phyloP scores from a whole-genome alignment of 2,888 invertebrate species.

The Bursaphelenchus okinawaensis region DNA sequence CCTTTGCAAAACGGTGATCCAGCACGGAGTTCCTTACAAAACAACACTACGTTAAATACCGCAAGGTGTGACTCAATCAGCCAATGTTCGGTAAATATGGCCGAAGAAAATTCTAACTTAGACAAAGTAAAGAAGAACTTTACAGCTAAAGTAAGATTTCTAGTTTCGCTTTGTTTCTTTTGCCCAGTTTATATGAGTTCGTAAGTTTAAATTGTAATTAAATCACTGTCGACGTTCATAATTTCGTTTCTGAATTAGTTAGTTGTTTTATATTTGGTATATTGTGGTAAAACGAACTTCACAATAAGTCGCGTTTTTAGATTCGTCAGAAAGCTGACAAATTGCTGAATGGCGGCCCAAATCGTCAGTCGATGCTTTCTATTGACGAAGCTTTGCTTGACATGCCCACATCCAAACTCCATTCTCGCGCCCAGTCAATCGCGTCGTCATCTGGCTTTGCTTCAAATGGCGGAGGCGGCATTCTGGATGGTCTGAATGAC shows the following conservation, averaged over 20 bases:
- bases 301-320: neutral
- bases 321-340: conserved; percentile 1
- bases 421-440: conserved; percentile 26
- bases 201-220: no score
- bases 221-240: no score
- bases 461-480: conserved; percentile 26
- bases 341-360: neutral
- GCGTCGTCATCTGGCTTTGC: conserved; percentile 36
- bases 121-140: neutral
- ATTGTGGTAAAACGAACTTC: neutral
- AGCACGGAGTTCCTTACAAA: no score
- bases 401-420: neutral
- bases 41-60: no score
- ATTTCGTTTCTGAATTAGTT: no score
- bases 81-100: conserved; percentile 4
- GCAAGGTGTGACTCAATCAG: neutral
- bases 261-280: no score
- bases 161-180: no score
- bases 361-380: neutral
- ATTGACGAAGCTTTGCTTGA: neutral
- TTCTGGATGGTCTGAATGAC: conserved; percentile 25
- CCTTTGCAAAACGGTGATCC: no score
- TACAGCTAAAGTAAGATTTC: neutral
- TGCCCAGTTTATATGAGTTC: no score
- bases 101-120: neutral